Evolutionary conservation across 2,113 vertebrate genomes (phyloP).

Genomic region (Etheostoma spectabile): DNA sequence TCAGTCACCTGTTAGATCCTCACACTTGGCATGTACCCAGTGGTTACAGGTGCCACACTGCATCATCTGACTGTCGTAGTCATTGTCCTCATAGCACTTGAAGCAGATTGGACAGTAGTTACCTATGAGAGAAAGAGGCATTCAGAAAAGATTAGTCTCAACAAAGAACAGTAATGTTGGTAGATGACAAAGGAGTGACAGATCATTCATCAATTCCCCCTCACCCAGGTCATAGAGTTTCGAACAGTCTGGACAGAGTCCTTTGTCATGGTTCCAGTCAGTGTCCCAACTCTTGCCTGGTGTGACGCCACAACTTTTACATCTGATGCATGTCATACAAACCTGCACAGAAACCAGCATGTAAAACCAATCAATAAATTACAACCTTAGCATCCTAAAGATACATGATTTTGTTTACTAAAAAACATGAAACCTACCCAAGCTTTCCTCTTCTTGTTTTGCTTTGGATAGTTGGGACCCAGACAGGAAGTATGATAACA

Average conservation of each 20-base stretch:
- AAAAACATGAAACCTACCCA: slow-evolving; percentile 84
- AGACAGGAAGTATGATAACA: slow-evolving; percentile 91
- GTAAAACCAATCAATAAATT: not conserved
- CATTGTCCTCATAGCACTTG: slow-evolving; percentile 94
- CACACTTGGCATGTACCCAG: slow-evolving; percentile 95
- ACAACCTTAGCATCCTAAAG: not conserved
- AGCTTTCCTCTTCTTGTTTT: slow-evolving; percentile 89
- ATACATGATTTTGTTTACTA: not conserved
- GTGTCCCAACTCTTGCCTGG: slow-evolving; percentile 91
- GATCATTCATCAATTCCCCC: slow-evolving; percentile 1
- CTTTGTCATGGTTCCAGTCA: slow-evolving; percentile 91
- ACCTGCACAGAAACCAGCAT: slow-evolving; percentile 78
- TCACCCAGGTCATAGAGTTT: slow-evolving; percentile 90
- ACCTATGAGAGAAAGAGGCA: slow-evolving; percentile 68
- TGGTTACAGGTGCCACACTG: slow-evolving; percentile 93
- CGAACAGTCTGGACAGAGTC: slow-evolving; percentile 91
- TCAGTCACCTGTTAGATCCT: slow-evolving; percentile 88
- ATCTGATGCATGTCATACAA: slow-evolving; percentile 92
- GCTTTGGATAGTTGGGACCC: slow-evolving; percentile 91
- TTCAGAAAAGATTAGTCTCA: not conserved
- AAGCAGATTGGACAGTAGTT: slow-evolving; percentile 95
- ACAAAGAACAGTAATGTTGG: not conserved
- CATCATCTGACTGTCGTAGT: slow-evolving; percentile 96
- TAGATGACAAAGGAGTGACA: not conserved
- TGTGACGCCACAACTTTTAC: slow-evolving; percentile 92